Base-by-base conservation (phyloP, 2,888 invertebrate genomes). In the Dryobota labecula region DNA sequence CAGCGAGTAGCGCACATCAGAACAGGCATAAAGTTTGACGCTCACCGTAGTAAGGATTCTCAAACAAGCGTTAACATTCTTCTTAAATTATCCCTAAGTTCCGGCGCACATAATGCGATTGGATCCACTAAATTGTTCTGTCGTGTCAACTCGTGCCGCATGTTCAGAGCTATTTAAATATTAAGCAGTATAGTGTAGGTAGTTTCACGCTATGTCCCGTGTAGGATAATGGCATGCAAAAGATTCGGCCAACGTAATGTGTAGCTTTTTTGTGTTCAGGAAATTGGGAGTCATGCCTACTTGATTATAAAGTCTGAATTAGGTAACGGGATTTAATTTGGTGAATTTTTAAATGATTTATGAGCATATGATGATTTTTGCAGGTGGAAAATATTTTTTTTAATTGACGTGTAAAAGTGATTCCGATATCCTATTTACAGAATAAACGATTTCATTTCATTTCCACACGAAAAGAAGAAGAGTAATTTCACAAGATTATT, bases 151-250 rank as follows among this genome's bases (percentile, higher is more conserved):
- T 72, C 56, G 64, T 56, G 65, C 73, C 67, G 73, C 74, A 72
- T 78, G 63, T 49, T 66, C 30, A 47, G n/a, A 58, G 11, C 47
- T 49, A 63, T 72, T 82, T 65, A 67, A 82, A 74, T 67, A 45
- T 66, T 33, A 58, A 64, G 2, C 27, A 36, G 38, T 47, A 65
- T 49, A 64, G 64, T 41, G 43, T n/a, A 53, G 63, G 53, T 27
- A 56, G 60, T 61, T 68, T 75, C 85, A 84, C 78, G 84, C 56
- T 18, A 78, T 65, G 13, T 71, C 49, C 20, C 68, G 49, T 60
- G n/a, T 53, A 45, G 43, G 27, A 57, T 72, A 80, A 83, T 83
- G 60, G 13, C 15, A 64, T 66, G 70, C 56, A 58, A 47, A 70
- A 49, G n/a, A 63, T 30, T 54, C 74, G 41, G 68, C 36, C 56